Base-by-base conservation (phyloP, 2,888 invertebrate genomes). In the Crocallis elinguaria region DNA sequence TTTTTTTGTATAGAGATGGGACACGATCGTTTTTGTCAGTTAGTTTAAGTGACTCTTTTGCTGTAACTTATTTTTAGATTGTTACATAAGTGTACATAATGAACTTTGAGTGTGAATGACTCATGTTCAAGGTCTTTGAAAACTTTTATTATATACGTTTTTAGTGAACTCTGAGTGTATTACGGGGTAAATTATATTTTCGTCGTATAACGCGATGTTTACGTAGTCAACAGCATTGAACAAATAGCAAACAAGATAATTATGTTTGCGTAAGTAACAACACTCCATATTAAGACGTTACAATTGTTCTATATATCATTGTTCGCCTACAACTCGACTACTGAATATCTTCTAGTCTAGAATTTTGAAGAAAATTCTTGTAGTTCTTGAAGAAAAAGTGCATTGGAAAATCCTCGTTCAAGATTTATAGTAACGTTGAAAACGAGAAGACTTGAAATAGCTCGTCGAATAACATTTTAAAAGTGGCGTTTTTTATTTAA, bases 221-320 rank as follows among this genome's bases (percentile, higher is more conserved):
- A 37, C 36, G 13, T 16, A 44, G 27, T 29, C 19, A 53, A 36
- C 11, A 52, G 14, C 16, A 9, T 30, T 49, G 39, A 29, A 23
- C 23, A 54, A 51, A 57, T 12, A 54, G 17, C 49, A 54, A 45
- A 52, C 36, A 50, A 29, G 56, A 58, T 56, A 55, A 35, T 16
- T 6, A 2, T 60, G 48, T 58, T 50, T 56, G 50, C 8, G 8
- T 38, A 32, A 41, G 16, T 21, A 25, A 36, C 29, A 25, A 27
- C 33, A 25, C 21, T 42, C 11, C 46, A 25, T 61, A 56, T 30
- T 57, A 58, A 58, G 48, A 12, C 50, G 50, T 49, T 9, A 41
- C 50, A 25, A 13, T 29, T 12, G 38, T 49, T 39, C 30, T 35
- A 32, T 32, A 43, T 39, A 52, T 43, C 57, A 61, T 57, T 61